Conservation (phyloP, 2,113 vertebrate species). For the Rhinoderma darwinii region DNA sequence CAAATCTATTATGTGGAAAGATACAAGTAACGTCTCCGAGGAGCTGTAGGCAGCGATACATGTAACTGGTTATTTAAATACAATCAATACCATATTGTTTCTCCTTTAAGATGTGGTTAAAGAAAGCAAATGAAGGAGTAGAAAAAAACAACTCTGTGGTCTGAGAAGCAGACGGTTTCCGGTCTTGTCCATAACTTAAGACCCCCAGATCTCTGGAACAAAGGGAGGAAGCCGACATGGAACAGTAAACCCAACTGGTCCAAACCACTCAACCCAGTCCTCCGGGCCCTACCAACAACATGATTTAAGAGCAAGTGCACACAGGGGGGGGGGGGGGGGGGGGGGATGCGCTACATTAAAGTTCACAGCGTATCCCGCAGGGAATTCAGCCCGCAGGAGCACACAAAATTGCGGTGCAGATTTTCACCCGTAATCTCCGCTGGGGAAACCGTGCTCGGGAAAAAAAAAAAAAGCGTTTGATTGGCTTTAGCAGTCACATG, state of each 20-base stretch:
- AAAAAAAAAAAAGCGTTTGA: too few species aligned
- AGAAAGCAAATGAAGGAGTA: constrained; percentile 23
- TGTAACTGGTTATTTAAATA: constrained; percentile 3
- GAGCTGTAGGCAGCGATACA: constrained; percentile 10
- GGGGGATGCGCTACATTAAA: too few species aligned
- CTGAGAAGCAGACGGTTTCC: neutral
- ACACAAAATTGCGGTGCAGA: too few species aligned
- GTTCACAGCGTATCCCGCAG: too few species aligned
- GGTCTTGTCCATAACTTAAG: neutral
- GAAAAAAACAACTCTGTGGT: neutral
- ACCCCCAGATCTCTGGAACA: neutral
- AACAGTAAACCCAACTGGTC: constrained; percentile 10
- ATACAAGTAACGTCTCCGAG: neutral
- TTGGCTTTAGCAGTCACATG: too few species aligned
- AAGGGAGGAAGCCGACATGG: neutral
- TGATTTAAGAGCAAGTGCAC: too few species aligned
- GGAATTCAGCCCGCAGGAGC: too few species aligned
- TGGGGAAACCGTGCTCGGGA: too few species aligned
- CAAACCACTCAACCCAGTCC: neutral
- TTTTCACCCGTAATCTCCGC: too few species aligned
- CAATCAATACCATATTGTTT: constrained; percentile 44
- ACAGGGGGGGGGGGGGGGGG: too few species aligned
- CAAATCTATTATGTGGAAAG: constrained; percentile 30
- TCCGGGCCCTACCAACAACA: neutral
- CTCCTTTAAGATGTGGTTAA: constrained; percentile 21